These are phyloP conservation scores for Leucophenga varia DNA, from an alignment of 1,140 invertebrate genomes.

Conservation along the genomic window DNA sequence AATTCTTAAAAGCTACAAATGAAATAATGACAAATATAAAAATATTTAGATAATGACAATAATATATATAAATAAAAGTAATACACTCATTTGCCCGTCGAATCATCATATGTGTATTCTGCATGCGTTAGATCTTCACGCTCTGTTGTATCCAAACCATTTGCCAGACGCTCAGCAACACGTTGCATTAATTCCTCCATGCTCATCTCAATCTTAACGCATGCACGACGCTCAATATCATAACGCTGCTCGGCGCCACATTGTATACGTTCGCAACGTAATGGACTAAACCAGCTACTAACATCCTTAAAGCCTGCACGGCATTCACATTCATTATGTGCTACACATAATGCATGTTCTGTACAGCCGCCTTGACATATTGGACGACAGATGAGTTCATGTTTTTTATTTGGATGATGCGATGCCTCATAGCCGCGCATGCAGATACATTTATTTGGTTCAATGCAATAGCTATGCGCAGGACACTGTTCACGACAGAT, in stretches of 20 bases:
- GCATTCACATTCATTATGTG: conserved; percentile 42
- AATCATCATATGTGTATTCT: too few relatives aligned
- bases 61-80: too few relatives aligned
- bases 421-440: conserved; percentile 58
- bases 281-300: conserved; percentile 38
- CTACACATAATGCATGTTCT: conserved; percentile 37
- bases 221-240: conserved; percentile 24
- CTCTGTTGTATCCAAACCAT: too few relatives aligned
- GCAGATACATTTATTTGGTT: conserved; percentile 64
- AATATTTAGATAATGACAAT: too few relatives aligned
- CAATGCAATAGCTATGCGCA: conserved; percentile 61
- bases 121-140: too few relatives aligned
- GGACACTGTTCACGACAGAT: conserved; percentile 36
- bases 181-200: conserved; percentile 50
- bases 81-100: too few relatives aligned
- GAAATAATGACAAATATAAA: too few relatives aligned
- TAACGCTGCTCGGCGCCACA: conserved; percentile 42
- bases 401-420: conserved; percentile 36
- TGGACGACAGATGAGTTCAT: conserved; percentile 37
- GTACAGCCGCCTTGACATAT: conserved; percentile 43
- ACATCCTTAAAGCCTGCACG: conserved; percentile 38
- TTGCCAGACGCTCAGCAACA: conserved; percentile 33
- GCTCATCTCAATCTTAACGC: conserved; percentile 48
- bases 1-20: too few relatives aligned
- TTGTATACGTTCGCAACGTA: conserved; percentile 40